Evolutionary conservation across 2,113 vertebrate species (phyloP), one percentile per base, ranked within the genome.

Genomic region (Actenoides hombroni): DNA sequence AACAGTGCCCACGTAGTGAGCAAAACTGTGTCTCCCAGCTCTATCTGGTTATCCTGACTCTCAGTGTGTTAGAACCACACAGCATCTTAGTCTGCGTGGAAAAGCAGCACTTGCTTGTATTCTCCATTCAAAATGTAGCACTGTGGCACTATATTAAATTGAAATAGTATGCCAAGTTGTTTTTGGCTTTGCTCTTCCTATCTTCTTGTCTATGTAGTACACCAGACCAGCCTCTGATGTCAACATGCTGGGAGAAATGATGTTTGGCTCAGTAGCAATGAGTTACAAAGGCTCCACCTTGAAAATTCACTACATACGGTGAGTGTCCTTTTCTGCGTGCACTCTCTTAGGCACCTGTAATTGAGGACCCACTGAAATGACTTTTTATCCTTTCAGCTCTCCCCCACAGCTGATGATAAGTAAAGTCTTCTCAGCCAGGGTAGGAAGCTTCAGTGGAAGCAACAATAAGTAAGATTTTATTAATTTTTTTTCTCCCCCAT

Each of bases 361-460:
- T 25, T 92, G 56, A 57, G 88, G 92, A 90, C 42, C 93, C 92
- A 65, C 88, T 89, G 60, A 88, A 89, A 83, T 94, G 26, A 61
- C 86, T 93, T 69, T 90, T 91, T 92, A 82, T 97, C 86, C 86
- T 94, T 93, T 89, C 87, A 99, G 99, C 61, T 99, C 98, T 95
- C 99, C 99, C 56, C 98, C 98, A 28, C 99, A 99, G 75, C 96
- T 99, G 96, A 99, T 99, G 99, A 98, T 99, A 95, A 99, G 98
- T 97, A 99, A 99, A 97, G 99, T 99, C 71, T 99, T 99, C 96
- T 99, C 99, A 80, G 98, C 98, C 74, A 98, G 98, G 92, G 97
- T 98, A 94, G 98, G 98, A 93, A 98, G 98, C 94, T 98, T 98
- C 92, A 98, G 97, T 94, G 98, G 98, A 88, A 99, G 99, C 92